phyloP scores from a whole-genome alignment of 2,797 vertebrate genomes.

The Dallia pectoralis region DNA sequence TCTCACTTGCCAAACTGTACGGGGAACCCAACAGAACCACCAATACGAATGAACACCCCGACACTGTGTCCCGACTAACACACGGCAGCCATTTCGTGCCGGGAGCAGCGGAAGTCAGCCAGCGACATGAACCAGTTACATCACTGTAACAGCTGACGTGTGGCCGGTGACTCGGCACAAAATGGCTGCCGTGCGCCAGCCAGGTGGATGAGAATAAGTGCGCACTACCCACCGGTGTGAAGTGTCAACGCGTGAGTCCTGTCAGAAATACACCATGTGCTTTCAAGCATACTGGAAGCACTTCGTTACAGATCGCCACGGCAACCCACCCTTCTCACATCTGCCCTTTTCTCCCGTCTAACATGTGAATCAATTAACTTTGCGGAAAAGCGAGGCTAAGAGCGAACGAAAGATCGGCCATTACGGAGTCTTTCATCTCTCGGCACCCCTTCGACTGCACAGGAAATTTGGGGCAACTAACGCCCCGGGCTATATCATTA shows the following conservation, averaged over 20 bases:
- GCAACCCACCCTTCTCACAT: background rate
- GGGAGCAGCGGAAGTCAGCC: background rate
- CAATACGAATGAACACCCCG: background rate
- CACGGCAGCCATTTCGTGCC: background rate
- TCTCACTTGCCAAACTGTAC: background rate
- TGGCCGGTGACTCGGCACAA: background rate
- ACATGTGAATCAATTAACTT: background rate
- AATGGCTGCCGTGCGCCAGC: background rate
- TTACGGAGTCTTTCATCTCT: background rate
- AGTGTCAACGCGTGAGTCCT: background rate
- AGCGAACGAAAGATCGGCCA: slow-evolving; percentile 1
- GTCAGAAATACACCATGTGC: background rate
- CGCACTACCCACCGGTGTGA: background rate
- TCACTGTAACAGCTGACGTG: background rate
- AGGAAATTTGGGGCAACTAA: background rate
- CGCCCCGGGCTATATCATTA: slow-evolving; percentile 5
- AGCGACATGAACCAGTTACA: background rate
- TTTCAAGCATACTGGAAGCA: background rate
- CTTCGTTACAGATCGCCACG: background rate
- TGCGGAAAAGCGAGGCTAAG: background rate
- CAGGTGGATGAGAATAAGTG: background rate
- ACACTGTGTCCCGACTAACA: background rate
- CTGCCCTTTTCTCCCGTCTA: slow-evolving; percentile 5
- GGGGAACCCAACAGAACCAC: background rate
- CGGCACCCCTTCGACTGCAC: background rate